Evolutionary conservation across 2,888 invertebrate species (phyloP), one percentile per base, ranked within the genome.

Genomic region (Strigamia maritima): DNA sequence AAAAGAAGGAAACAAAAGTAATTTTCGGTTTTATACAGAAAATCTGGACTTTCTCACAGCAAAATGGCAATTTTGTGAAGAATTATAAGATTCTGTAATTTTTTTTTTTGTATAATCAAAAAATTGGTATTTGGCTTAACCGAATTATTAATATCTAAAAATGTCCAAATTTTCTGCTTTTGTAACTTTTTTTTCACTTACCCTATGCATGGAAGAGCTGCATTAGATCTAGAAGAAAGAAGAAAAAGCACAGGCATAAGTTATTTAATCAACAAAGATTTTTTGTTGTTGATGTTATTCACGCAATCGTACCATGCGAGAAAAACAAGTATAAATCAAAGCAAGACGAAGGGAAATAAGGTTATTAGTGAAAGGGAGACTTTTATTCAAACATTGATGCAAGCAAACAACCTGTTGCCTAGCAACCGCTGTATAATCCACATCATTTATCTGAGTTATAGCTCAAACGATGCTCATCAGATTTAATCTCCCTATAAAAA

Each of bases 191-290:
- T 26, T 70, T 70, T 70, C 70, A 70, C 70, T 70, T 70, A 70
- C 70, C 70, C 70, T 70, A 28, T n/a, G n/a, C 31, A 75, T 75
- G 75, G 75, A 38, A 75, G 12, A 40, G 75, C 75, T 75, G 75
- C 35, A 75, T 26, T 70, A 70, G 70, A 70, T 70, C 70, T 70
- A 70, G 70, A 70, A 70, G 16, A 28, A 10, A 28, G 70, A 70
- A 26, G n/a, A 70, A 70, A n/a, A 70, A 49, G 70, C 70, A 28
- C 60, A 70, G n/a, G 70, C 16, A 28, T 70, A 14, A 70, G 70
- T 70, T 35, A 70, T 12, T 4, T n/a, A 16, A 70, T 54, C 19
- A 19, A n/a, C 8, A 19, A 54, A 6, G 6, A 54, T 54, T 16
- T n/a, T 8, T 54, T 49, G 14, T 19, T 54, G 16, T 54, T 19